Conservation (phyloP, 2,888 invertebrate species). For the Philereme transversata region DNA sequence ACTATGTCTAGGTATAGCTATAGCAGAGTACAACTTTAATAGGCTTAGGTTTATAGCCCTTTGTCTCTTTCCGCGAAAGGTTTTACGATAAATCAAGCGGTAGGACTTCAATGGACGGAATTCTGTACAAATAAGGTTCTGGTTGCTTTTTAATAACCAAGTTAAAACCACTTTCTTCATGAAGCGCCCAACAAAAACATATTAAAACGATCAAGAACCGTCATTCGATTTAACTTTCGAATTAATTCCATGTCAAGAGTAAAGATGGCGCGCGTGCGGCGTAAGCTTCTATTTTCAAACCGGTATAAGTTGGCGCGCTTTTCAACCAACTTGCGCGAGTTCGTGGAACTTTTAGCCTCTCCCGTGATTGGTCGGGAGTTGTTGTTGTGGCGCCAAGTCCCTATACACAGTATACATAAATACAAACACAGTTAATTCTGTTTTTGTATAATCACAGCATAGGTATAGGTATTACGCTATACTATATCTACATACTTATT, state of each 20-base stretch:
- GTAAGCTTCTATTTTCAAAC: slow-evolving; percentile 58
- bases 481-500: too few species aligned
- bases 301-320: slow-evolving; percentile 65
- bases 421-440: too few species aligned
- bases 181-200: neutral
- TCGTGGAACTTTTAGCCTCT: slow-evolving; percentile 75
- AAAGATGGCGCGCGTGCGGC: slow-evolving; percentile 50
- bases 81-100: slow-evolving; percentile 10
- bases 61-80: slow-evolving; percentile 23
- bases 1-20: slow-evolving; percentile 29
- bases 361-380: slow-evolving; percentile 55
- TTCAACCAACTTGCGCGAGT: slow-evolving; percentile 63
- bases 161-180: neutral
- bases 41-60: slow-evolving; percentile 25
- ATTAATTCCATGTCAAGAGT: slow-evolving; percentile 41
- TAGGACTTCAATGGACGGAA: neutral
- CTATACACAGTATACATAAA: neutral
- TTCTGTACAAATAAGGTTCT: too few species aligned
- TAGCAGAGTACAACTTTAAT: slow-evolving; percentile 1
- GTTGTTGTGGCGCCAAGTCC: slow-evolving; percentile 44
- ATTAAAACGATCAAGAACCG: neutral
- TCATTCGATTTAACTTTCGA: slow-evolving; percentile 38
- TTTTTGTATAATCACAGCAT: too few species aligned
- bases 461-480: too few species aligned
- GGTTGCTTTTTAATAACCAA: too few species aligned